phyloP scores from a whole-genome alignment of 2,113 vertebrate genomes.

The Eurystomus gularis region DNA sequence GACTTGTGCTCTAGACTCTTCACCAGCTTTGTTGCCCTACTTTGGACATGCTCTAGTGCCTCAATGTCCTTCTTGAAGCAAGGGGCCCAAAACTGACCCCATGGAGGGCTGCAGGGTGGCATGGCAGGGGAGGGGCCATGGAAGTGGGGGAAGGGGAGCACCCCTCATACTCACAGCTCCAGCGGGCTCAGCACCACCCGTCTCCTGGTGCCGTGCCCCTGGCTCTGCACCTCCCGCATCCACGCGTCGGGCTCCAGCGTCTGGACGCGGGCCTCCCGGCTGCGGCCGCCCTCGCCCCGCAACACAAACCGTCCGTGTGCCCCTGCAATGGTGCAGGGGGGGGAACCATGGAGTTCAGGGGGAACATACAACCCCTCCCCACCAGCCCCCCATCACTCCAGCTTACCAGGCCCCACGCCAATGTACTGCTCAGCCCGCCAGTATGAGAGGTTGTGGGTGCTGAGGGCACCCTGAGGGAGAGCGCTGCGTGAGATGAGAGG shows the following conservation, averaged over 20 bases:
- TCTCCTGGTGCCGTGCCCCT: conserved; percentile 86
- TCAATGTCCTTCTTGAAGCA: neutral
- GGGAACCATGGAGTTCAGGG: rapidly evolving
- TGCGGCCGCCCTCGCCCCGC: conserved; percentile 47
- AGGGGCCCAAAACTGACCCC: neutral
- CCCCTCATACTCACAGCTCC: conserved; percentile 78
- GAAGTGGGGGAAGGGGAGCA: too few species aligned
- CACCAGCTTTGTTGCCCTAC: neutral
- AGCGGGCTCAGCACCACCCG: conserved; percentile 67
- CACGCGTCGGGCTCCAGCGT: conserved; percentile 86
- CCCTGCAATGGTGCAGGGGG: conserved; percentile 61
- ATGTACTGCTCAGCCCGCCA: conserved; percentile 90
- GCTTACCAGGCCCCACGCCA: conserved; percentile 89
- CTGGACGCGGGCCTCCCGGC: conserved; percentile 89
- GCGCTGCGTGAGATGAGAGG: neutral
- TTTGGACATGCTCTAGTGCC: neutral
- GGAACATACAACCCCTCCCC: rapidly evolving
- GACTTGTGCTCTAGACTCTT: neutral
- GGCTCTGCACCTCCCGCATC: conserved; percentile 84
- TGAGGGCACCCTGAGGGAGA: conserved; percentile 79
- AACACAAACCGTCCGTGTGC: conserved; percentile 87
- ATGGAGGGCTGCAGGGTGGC: neutral
- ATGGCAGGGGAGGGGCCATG: rapidly evolving
- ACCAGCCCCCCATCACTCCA: rapidly evolving
- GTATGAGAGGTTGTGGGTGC: conserved; percentile 88